A percentile compares a stretch with the other conserved stretches of the same genome.
Conservation (phyloP, 2,888 invertebrate genomes). For the Noctua janthe region DNA sequence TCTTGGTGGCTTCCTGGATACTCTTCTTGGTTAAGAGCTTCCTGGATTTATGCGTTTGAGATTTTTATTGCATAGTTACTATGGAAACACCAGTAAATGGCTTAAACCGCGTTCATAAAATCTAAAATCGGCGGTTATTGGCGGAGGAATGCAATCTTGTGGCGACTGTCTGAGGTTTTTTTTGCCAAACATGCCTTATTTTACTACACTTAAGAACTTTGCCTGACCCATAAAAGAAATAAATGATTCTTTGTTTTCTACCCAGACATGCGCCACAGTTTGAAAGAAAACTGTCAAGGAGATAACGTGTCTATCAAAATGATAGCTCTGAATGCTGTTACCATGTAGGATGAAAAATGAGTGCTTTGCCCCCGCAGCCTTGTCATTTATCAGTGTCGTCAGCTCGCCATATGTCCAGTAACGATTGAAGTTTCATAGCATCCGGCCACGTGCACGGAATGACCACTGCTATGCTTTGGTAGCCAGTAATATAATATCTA, state of each 20-base stretch:
- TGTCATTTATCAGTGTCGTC: slow-evolving; percentile 66
- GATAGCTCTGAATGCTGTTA: slow-evolving; percentile 54
- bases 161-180: slow-evolving; percentile 18
- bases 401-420: slow-evolving; percentile 61
- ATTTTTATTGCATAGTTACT: slow-evolving; percentile 39
- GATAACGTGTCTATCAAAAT: slow-evolving; percentile 37
- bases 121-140: neutral
- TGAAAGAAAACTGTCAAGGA: slow-evolving; percentile 12
- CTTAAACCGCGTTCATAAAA: neutral
- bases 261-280: slow-evolving; percentile 3
- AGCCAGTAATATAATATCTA: slow-evolving; percentile 39
- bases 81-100: neutral
- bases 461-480: slow-evolving; percentile 39
- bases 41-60: slow-evolving; percentile 26
- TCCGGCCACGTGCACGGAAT: slow-evolving; percentile 67
- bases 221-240: slow-evolving; percentile 18
- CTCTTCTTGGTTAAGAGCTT: slow-evolving; percentile 50
- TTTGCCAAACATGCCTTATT: neutral
- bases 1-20: slow-evolving; percentile 61
- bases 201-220: slow-evolving; percentile 15
- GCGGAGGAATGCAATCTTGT: neutral
- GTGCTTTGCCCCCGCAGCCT: slow-evolving; percentile 63
- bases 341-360: slow-evolving; percentile 46
- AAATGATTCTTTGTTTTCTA: slow-evolving; percentile 22
- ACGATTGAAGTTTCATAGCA: slow-evolving; percentile 65